A percentile compares a stretch with the other conserved stretches of the same genome.
phyloP scores from a whole-genome alignment of 2,113 vertebrate genomes.

The Nestor notabilis region DNA sequence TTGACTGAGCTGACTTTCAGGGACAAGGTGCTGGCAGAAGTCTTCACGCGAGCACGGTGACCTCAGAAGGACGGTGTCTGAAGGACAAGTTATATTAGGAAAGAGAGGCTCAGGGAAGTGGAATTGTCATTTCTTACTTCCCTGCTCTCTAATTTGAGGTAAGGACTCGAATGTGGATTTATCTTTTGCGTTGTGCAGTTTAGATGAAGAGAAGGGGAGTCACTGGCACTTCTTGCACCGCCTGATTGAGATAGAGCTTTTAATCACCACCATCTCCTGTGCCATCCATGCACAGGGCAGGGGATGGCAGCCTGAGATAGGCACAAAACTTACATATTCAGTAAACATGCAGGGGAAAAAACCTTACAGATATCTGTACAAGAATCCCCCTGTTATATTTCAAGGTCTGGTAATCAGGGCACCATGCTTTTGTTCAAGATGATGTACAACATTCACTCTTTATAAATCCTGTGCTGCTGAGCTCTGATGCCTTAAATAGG shows the following conservation, averaged over 20 bases:
- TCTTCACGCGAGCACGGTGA: not conserved
- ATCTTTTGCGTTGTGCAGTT: rapidly evolving
- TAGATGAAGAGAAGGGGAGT: not conserved
- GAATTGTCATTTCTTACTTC: not conserved
- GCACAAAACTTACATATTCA: not conserved
- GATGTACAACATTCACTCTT: not conserved
- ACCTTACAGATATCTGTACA: rapidly evolving
- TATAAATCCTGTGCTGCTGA: not conserved
- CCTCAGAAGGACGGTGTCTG: not conserved
- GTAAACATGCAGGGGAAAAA: rapidly evolving
- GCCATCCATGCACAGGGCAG: rapidly evolving
- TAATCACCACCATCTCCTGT: not conserved
- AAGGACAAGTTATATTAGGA: not conserved
- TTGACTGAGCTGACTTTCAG: not conserved
- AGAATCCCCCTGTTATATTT: not conserved
- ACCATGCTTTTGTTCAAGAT: not conserved
- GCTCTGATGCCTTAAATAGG: not conserved
- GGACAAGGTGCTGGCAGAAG: not conserved
- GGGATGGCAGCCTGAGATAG: not conserved
- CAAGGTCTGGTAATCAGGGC: not conserved
- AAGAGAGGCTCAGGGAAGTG: not conserved
- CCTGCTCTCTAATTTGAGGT: rapidly evolving
- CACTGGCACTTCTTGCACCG: not conserved
- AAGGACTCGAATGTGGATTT: not conserved
- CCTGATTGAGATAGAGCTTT: not conserved